Base-by-base conservation (phyloP, 1,140 invertebrate species). In the Cydia strobilella region DNA sequence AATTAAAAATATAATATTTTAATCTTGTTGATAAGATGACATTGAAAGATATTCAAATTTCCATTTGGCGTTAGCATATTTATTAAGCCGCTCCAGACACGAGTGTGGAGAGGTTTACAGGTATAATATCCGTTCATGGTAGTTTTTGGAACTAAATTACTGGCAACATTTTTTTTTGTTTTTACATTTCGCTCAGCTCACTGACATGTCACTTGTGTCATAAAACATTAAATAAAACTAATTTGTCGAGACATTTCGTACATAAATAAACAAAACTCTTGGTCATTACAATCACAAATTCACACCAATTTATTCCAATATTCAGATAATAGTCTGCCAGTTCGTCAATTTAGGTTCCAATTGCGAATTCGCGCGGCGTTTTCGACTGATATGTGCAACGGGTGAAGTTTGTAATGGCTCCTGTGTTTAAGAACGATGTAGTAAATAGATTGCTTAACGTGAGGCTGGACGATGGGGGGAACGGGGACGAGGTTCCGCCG, bases 341-440 rank as follows among this genome's bases (percentile, higher is more conserved):
- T 18, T 18, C 31, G 31, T 35, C n/a, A 39, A 69, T 69, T 69
- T 18, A 69, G 15, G 65, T 20, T 31, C 9, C 12, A 69, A 4
- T 35, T 35, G 65, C 74, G 42, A 79, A 76, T 75, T 77, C 42
- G 48, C 66, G 20, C 77, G 31, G 63, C 73, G 20, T 42, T 66
- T 7, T 75, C 74, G 74, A 73, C 80, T 79, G 45, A 78, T 83
- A 80, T 75, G 78, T 88, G 83, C 78, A 74, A 35, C 15, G 65
- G 23, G 65, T 69, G 65, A 69, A 69, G 27, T 71, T 69, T 69
- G 76, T 76, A 78, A 88, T 92, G 90, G 88, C 90, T 84, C 91
- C 90, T 76, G 87, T 85, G 65, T 90, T 88, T 27, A 89, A 90
- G 76, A 93, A 93, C 82, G 88, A 91, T 77, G 82, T 92, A 76